Base-by-base conservation (phyloP, 2,113 vertebrate genomes). In the Tinamus guttatus region DNA sequence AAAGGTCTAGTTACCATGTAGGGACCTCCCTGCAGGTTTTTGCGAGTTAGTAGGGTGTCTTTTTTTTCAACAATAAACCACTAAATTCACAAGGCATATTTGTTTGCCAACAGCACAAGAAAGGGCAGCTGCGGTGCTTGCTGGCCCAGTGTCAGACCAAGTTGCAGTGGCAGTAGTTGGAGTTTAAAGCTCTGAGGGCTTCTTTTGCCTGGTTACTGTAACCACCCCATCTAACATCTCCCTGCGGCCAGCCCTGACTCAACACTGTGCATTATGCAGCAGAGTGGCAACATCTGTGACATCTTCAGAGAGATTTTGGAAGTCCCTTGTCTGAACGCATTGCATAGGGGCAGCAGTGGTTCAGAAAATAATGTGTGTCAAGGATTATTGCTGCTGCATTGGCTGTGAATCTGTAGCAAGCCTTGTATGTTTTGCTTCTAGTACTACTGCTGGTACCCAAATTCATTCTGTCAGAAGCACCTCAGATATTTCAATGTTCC, bases 381-480 rank as follows among this genome's bases (percentile, higher is more conserved):
- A 91, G 75, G 47, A 86, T 86, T 91, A 80, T 96, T 96, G 94
- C 85, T 86, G 80, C 93, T 91, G 71, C 54, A 89, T 56, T 93
- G 96, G 60, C 71, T 91, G 30, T 65, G 87, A 95, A 54, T 89
- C 73, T 81, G 25, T 89, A 79, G 82, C 92, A 95, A 95, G 77
- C 51, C 94, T 95, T 97, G 83, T 85, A 93, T 93, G 43, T 84
- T 93, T 94, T 88, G 24, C 80, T 88, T 93, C 24, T 13, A 86
- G 22, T 1, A 4, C 38, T 25, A 27, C 56, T 90, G 34, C 63
- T 84, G 5, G 6, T 90, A 95, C 87, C 93, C 74, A 80, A 97
- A 97, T 97, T 96, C 87, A 93, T 98, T 97, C 97, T 97, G 96
- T 96, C 96, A 94, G 95, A 97, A 96, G 90, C 93, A 94, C 75